Percentiles rank a stretch among this genome's conserved stretches.
Evolutionary conservation across 2,797 vertebrate species (phyloP).

Genomic region (Antennarius maculatus): DNA sequence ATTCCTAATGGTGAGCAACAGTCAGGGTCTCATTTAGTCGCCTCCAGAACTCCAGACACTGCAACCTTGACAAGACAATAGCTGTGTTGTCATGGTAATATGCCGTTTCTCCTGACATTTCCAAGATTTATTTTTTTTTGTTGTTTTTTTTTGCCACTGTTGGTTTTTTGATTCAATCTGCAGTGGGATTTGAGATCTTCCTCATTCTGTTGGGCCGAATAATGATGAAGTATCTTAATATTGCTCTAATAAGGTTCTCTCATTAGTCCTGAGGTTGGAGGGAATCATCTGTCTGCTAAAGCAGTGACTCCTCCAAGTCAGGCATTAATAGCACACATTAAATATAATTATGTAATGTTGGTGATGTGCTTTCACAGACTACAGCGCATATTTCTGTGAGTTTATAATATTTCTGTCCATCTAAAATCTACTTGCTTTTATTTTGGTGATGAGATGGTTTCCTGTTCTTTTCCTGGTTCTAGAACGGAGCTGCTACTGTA

Average conservation of each 20-base stretch:
- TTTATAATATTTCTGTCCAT: not conserved
- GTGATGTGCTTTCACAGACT: not conserved
- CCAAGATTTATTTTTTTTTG: conserved; percentile 54
- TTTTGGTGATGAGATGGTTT: too few species aligned
- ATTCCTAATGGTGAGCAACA: conserved; percentile 34
- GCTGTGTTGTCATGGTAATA: conserved; percentile 69
- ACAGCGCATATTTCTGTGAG: not conserved
- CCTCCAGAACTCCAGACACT: conserved; percentile 20
- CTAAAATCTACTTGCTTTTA: too few species aligned
- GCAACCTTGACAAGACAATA: conserved; percentile 62
- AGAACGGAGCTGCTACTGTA: too few species aligned
- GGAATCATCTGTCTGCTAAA: not conserved
- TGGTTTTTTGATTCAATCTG: conserved; percentile 38
- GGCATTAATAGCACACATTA: not conserved
- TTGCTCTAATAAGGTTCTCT: not conserved
- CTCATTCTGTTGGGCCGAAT: not conserved
- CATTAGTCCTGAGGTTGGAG: not conserved
- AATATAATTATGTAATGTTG: too few species aligned
- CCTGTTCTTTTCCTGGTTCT: too few species aligned
- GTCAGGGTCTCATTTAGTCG: conserved; percentile 21
- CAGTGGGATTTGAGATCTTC: not conserved
- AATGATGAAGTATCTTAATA: not conserved
- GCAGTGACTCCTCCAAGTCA: not conserved
- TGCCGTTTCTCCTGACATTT: conserved; percentile 67
- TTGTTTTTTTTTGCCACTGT: conserved; percentile 43